Conservation (phyloP, 1,140 invertebrate species). For the Bombus impatiens region DNA sequence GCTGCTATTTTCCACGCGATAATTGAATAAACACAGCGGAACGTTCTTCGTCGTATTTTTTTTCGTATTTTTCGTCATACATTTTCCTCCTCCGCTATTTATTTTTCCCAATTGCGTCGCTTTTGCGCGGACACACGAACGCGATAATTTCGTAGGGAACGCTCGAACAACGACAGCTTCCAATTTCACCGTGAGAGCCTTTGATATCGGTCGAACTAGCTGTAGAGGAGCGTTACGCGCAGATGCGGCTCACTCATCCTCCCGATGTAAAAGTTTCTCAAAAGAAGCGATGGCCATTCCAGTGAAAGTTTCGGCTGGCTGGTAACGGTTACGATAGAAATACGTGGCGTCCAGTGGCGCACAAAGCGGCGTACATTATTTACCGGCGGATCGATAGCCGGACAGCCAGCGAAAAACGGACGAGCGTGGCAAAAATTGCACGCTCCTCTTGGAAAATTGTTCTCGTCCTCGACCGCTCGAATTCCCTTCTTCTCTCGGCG, state of each 20-base stretch:
- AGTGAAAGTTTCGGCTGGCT: neutral
- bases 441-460: neutral
- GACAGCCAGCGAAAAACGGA: neutral
- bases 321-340: conserved; percentile 1
- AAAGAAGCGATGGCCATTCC: conserved; percentile 13
- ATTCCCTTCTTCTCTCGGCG: no score
- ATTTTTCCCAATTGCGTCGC: neutral
- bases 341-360: neutral
- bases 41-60: neutral
- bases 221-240: neutral
- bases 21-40: neutral
- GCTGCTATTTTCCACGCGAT: no score
- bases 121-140: neutral
- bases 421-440: neutral
- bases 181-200: neutral
- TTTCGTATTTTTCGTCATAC: neutral
- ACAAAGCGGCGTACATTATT: neutral
- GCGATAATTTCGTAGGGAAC: conserved; percentile 1
- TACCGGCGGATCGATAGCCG: neutral
- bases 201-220: neutral
- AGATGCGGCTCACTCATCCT: neutral
- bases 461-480: neutral
- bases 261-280: conserved; percentile 10
- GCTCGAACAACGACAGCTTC: neutral
- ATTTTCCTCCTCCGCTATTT: neutral